Evolutionary conservation across 1,140 invertebrate genomes (phyloP), one percentile per base, ranked within the genome.

Genomic region (Tribolium madens): DNA sequence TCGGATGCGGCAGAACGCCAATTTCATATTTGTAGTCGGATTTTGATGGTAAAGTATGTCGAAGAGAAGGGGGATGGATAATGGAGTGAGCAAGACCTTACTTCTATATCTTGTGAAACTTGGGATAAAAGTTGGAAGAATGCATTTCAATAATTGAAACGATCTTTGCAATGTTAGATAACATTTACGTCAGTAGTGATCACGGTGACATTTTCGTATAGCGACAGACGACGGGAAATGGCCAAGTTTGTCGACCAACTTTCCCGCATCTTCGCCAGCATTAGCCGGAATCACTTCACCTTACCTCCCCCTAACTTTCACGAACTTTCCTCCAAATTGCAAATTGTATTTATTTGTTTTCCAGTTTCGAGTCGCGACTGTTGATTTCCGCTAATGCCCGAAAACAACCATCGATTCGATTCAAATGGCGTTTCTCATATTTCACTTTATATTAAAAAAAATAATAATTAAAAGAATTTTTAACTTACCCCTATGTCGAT

Each of bases 401-500:
- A 50, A 74, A 52, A 57, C 31, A 74, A 50, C 50, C 12, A 48
- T 31, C 70, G 70, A 74, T 74, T 57, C 52, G 10, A 6, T 52
- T 73, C 46, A 13, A 17, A 73, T 18, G 18, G 60, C 31, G 31
- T 74, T 74, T 26, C 21, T 3, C 21, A 3, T n/a, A n/a, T 21
- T 21, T 21, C 0, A 5, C 6, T 26, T 26, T 26, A 5, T 26
- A n/a, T 26, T 3, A 26, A 4, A 21, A 21, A 21, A 21, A 21
- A 2, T 4, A 21, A 21, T 26, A n/a, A n/a, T 26, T 26, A 5
- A 26, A 26, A 26, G 6, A 26, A n/a, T n/a, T 26, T 12, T 36
- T 4, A 31, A 91, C 95, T 96, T 90, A 99, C 98, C 98, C 97
- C 98, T 95, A 91, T 99, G 98, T 90, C 98, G 94, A 91, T 99